Evolutionary conservation across 1,140 invertebrate species (phyloP).

Genomic region (Dreissena polymorpha): DNA sequence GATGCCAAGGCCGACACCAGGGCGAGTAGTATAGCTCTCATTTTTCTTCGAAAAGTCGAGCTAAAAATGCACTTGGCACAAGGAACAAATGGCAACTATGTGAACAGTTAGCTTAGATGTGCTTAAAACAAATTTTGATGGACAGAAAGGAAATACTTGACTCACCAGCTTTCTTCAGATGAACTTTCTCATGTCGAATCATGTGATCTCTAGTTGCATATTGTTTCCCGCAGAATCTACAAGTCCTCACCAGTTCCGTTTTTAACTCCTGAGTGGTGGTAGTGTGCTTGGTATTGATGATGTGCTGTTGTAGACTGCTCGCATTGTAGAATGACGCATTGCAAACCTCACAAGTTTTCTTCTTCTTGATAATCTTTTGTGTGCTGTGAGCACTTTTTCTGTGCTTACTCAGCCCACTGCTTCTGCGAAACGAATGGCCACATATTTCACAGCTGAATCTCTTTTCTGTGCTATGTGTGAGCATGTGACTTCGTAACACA

Average conservation of each 20-base stretch:
- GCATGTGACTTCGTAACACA: constrained; percentile 5
- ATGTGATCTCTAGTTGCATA: not conserved
- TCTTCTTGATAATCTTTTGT: not conserved
- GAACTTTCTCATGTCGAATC: not conserved
- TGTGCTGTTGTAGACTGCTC: not conserved
- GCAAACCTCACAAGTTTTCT: not conserved
- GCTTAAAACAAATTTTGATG: too few relatives aligned
- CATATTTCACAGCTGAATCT: not conserved
- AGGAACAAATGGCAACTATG: too few relatives aligned
- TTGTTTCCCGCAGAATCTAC: not conserved
- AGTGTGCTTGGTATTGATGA: not conserved
- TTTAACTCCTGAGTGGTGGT: not conserved
- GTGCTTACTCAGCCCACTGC: not conserved
- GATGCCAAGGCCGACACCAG: too few relatives aligned
- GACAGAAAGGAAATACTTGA: too few relatives aligned
- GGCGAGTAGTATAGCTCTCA: too few relatives aligned
- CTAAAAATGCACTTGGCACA: too few relatives aligned
- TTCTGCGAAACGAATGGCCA: not conserved
- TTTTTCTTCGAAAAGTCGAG: too few relatives aligned
- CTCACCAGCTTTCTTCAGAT: not conserved
- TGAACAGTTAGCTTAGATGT: too few relatives aligned
- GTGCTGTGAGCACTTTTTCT: not conserved
- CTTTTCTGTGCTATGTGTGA: not conserved
- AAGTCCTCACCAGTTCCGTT: not conserved
- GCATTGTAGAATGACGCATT: not conserved